Evolutionary conservation across 2,888 invertebrate genomes (phyloP).

Genomic region (Ennomos erosarius): DNA sequence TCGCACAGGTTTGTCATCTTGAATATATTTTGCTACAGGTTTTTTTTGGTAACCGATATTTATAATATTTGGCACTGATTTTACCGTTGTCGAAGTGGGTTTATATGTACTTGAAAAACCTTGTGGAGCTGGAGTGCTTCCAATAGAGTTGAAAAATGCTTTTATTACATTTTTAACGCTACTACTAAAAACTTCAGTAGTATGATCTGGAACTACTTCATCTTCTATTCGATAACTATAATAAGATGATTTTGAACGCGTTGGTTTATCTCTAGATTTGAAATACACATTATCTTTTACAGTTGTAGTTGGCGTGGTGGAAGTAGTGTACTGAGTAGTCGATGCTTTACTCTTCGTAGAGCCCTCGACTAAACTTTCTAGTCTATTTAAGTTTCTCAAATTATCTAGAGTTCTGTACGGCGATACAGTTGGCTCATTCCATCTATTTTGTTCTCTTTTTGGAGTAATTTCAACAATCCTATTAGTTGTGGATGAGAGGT

Average conservation of each 20-base stretch:
- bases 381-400: conserved; percentile 58
- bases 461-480: conserved; percentile 42
- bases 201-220: conserved; percentile 67
- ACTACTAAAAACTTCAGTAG: conserved; percentile 73
- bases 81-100: conserved; percentile 38
- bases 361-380: conserved; percentile 48
- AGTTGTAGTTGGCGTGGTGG: conserved; percentile 30
- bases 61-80: conserved; percentile 59
- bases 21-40: conserved; percentile 53
- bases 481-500: conserved; percentile 38
- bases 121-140: conserved; percentile 50
- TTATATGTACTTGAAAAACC: conserved; percentile 49
- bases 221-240: conserved; percentile 72
- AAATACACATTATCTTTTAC: conserved; percentile 45
- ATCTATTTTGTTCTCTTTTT: conserved; percentile 47
- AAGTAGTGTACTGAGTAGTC: conserved; percentile 46
- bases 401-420: conserved; percentile 82
- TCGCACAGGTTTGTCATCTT: conserved; percentile 64
- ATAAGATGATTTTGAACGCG: conserved; percentile 65
- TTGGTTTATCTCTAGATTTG: conserved; percentile 47
- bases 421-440: conserved; percentile 76
- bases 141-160: conserved; percentile 69
- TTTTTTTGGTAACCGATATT: conserved; percentile 75
- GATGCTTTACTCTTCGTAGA: conserved; percentile 52
- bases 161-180: conserved; percentile 73